Conservation (phyloP, 2,113 vertebrate species). For the Eubucco bourcierii region DNA sequence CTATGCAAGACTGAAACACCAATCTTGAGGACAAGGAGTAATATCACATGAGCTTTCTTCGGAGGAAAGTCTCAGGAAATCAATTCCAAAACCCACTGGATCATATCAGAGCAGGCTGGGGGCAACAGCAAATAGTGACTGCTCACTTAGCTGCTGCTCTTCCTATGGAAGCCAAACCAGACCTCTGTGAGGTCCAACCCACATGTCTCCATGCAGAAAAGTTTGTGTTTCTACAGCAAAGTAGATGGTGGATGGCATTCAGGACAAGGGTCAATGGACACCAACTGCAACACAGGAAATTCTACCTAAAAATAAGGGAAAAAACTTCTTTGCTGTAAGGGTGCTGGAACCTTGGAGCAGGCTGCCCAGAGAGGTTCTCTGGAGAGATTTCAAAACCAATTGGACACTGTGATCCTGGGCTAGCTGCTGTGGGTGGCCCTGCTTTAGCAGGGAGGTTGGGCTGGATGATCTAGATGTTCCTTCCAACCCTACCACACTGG, state of each 20-base stretch:
- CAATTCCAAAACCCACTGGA: fast-evolving
- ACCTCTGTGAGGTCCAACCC: not conserved
- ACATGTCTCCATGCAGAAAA: not conserved
- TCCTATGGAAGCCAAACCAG: not conserved
- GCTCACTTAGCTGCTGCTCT: fast-evolving
- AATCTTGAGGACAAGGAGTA: not conserved
- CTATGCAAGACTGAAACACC: not conserved
- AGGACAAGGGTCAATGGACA: no score
- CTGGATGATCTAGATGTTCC: no score
- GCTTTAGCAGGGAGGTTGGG: no score
- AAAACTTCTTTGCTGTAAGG: no score
- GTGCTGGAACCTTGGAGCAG: no score
- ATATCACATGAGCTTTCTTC: not conserved
- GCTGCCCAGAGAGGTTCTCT: no score
- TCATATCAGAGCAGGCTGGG: fast-evolving
- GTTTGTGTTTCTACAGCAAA: not conserved
- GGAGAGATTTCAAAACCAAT: no score
- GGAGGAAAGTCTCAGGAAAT: not conserved
- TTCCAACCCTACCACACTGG: no score
- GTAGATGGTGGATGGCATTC: not conserved
- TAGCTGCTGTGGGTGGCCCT: no score
- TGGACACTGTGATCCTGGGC: no score
- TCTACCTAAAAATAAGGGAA: no score
- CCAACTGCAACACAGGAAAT: no score
- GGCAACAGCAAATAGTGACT: not conserved